A percentile compares a stretch with the other conserved stretches of the same genome.
Conservation (phyloP, 2,888 invertebrate genomes). For the Trichogramma dendrolimi region DNA sequence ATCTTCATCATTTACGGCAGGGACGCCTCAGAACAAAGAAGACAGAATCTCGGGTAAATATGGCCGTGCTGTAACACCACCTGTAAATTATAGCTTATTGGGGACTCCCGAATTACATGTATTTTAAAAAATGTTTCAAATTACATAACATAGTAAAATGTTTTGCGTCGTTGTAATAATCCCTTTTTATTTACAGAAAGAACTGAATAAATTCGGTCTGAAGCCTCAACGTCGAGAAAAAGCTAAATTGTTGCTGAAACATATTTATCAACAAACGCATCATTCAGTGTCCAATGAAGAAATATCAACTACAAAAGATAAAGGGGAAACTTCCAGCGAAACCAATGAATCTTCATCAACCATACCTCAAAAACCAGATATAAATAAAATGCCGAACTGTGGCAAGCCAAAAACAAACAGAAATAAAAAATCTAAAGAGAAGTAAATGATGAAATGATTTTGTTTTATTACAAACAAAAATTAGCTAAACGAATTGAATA, state of each 20-base stretch:
- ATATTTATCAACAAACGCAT: conserved; percentile 55
- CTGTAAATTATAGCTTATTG: conserved; percentile 55
- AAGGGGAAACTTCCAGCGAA: conserved; percentile 13
- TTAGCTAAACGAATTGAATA: neutral
- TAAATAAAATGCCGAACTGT: no score
- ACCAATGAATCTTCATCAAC: conserved; percentile 22
- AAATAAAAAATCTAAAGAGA: no score
- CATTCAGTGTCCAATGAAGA: conserved; percentile 10
- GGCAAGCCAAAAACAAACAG: no score
- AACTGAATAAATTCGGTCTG: conserved; percentile 56
- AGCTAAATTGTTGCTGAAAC: conserved; percentile 55
- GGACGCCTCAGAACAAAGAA: conserved; percentile 17
- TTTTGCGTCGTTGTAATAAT: neutral
- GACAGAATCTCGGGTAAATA: neutral
- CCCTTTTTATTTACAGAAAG: conserved; percentile 47
- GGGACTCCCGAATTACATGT: conserved; percentile 56
- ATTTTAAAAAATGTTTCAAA: conserved; percentile 24
- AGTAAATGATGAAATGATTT: neutral
- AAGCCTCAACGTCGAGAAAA: conserved; percentile 54
- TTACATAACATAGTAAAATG: neutral
- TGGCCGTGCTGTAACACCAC: conserved; percentile 52
- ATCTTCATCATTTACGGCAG: conserved; percentile 2
- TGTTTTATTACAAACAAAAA: neutral
- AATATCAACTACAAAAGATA: neutral
- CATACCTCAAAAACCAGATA: conserved; percentile 10